Evolutionary conservation across 2,888 invertebrate genomes (phyloP).

Genomic region (Tipula unca): DNA sequence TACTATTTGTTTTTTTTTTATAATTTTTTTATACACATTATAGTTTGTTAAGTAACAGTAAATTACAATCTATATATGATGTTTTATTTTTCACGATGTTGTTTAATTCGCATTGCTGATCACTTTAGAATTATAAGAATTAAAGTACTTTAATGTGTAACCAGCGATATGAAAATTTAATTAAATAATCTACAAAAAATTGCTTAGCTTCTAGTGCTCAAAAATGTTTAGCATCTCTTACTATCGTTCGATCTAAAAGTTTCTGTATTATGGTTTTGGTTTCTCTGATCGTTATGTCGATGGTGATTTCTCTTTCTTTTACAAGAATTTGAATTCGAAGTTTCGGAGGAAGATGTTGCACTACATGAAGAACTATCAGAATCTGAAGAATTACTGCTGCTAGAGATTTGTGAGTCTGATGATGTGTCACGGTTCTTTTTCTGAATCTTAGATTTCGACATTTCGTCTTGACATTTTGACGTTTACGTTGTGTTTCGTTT

Average conservation of each 20-base stretch:
- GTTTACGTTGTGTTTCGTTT: slow-evolving; percentile 53
- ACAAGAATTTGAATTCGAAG: not conserved
- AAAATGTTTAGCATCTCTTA: not conserved
- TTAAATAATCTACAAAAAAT: no score
- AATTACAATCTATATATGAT: no score
- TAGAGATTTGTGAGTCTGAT: not conserved
- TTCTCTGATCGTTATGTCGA: not conserved
- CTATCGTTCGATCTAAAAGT: not conserved
- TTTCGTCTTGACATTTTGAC: slow-evolving; percentile 20
- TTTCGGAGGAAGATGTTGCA: not conserved
- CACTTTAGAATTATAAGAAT: no score
- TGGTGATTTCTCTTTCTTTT: not conserved
- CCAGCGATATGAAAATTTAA: no score
- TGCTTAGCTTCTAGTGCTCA: no score
- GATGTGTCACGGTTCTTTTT: not conserved
- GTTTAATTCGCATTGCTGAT: no score
- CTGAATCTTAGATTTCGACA: slow-evolving; percentile 22
- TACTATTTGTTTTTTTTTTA: not conserved
- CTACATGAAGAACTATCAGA: not conserved
- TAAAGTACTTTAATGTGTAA: no score
- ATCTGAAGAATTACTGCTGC: not conserved
- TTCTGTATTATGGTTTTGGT: not conserved
- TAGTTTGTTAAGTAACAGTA: not conserved
- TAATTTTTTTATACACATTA: not conserved
- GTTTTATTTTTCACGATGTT: no score